Conservation (phyloP, 2,888 invertebrate species). For the Heliconius sara region DNA sequence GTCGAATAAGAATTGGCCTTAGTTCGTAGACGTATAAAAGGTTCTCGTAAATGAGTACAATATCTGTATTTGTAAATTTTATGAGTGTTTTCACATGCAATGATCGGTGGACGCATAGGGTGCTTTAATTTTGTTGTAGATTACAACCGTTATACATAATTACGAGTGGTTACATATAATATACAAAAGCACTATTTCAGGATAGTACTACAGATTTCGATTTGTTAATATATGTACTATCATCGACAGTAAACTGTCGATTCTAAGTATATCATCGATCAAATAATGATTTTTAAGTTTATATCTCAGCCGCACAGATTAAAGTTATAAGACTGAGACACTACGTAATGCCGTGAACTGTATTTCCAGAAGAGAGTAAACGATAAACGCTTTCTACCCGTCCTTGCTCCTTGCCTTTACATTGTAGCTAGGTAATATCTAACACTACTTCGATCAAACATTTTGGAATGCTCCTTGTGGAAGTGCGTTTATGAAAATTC, state of each 20-base stretch:
- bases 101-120: constrained; percentile 74
- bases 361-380: constrained; percentile 78
- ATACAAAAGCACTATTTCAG: constrained; percentile 67
- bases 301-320: constrained; percentile 67
- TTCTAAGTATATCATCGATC: constrained; percentile 30
- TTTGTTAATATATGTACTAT: constrained; percentile 34
- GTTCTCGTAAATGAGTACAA: constrained; percentile 45
- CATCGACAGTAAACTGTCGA: constrained; percentile 34
- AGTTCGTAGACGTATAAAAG: constrained; percentile 44
- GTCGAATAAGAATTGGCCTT: constrained; percentile 55
- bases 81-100: constrained; percentile 53
- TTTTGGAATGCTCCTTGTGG: constrained; percentile 66
- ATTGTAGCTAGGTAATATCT: constrained; percentile 78
- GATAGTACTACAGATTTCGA: constrained; percentile 50
- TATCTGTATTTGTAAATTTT: constrained; percentile 41
- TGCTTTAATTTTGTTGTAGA: constrained; percentile 77
- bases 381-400: constrained; percentile 82
- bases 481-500: constrained; percentile 67
- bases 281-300: constrained; percentile 40
- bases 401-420: constrained; percentile 83
- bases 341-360: constrained; percentile 79
- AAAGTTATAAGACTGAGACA: constrained; percentile 82
- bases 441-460: constrained; percentile 66
- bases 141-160: constrained; percentile 65
- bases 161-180: constrained; percentile 59